Evolutionary conservation across 2,888 invertebrate genomes (phyloP).

Genomic region (Gymnosoma rotundatum): DNA sequence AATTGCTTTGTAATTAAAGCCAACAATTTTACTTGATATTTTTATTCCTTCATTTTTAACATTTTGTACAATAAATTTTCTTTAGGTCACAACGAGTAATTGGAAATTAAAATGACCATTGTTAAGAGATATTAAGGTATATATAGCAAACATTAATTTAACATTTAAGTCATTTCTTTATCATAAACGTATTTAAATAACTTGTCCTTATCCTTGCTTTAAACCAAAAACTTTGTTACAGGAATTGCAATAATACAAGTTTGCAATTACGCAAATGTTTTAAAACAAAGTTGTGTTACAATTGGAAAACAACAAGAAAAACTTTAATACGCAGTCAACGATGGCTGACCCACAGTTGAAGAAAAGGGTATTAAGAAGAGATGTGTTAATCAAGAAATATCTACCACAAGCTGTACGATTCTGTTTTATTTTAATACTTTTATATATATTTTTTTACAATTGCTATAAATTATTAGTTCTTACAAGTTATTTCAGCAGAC

Average conservation of each 20-base stretch:
- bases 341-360: too few relatives aligned
- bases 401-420: neutral
- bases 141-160: too few relatives aligned
- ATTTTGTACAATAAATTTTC: neutral
- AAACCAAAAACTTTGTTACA: neutral
- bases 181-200: neutral
- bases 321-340: neutral
- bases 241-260: conserved; percentile 41
- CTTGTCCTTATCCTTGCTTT: neutral
- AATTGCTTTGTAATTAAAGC: too few relatives aligned
- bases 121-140: too few relatives aligned
- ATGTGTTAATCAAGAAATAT: neutral
- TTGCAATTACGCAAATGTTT: neutral
- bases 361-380: too few relatives aligned
- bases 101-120: too few relatives aligned
- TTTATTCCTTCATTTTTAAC: neutral
- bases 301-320: neutral
- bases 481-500: too few relatives aligned
- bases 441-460: too few relatives aligned
- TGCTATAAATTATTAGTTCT: too few relatives aligned
- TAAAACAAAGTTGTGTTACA: conserved; percentile 12
- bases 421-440: too few relatives aligned
- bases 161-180: too few relatives aligned
- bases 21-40: neutral
- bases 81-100: too few relatives aligned